Base-by-base conservation (phyloP, 2,888 invertebrate genomes). In the Lithophane leautieri region DNA sequence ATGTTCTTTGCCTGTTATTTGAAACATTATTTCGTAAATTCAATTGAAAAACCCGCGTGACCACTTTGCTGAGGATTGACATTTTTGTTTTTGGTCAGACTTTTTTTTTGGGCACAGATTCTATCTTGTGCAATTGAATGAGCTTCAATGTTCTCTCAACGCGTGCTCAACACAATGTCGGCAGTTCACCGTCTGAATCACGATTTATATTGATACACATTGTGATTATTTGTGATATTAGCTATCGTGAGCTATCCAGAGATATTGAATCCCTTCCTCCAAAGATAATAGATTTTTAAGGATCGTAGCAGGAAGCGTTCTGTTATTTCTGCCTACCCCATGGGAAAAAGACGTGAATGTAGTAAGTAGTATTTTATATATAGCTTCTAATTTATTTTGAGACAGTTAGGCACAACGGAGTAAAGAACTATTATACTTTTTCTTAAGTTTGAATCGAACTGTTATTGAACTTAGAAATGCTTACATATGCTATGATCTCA, bases 21-120 rank as follows among this genome's bases (percentile, higher is more conserved):
- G 78, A 77, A 82, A 79, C 72, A 73, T 87, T 78, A 82, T 89
- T 90, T 76, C 89, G 88, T 66, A 92, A 87, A 84, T 86, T 85
- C 50, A 90, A 84, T 78, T 91, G 90, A 88, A 91, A 91, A 89
- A 89, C 89, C 84, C 93, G 92, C 89, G 92, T 90, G 86, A 92
- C 76, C 52, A 90, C 83, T 91, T 90, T 92, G 28, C 91, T 89
- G 75, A 91, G 89, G 86, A 92, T 86, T 88, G 90, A 84, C 94
- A 93, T 94, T 89, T 90, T 92, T 72, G 71, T 75, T 67, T 71
- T 44, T 12, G 4, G 6, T 12, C 19, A 52, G n/a, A 14, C 47
- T 22, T 3, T 52, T 40, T 50, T 75, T 69, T 50, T 67, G 0
- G 22, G 16, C 77, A 67, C 54, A 79, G 61, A 72, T 60, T 60